These are phyloP conservation scores for Stomatorhinus walkeri DNA, from an alignment of 2,797 vertebrate genomes.

Conservation along the genomic window DNA sequence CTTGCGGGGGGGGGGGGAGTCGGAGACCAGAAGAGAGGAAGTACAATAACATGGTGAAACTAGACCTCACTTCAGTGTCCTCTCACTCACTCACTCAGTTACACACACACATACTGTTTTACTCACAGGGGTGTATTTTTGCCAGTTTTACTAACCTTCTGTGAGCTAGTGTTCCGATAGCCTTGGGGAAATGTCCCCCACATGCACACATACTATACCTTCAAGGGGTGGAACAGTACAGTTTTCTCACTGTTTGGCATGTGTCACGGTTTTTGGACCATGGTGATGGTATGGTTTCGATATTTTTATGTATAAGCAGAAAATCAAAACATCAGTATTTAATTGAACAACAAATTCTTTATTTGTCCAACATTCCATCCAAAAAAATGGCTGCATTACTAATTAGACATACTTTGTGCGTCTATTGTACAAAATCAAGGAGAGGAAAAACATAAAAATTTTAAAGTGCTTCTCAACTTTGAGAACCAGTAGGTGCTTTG, in stretches of 20 bases:
- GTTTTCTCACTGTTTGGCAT: neutral
- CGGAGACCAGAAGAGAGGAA: constrained; percentile 26
- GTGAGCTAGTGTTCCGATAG: neutral
- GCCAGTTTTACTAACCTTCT: neutral
- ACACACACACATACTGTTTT: neutral
- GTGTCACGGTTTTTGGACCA: neutral
- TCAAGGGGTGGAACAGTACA: neutral
- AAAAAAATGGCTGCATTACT: neutral
- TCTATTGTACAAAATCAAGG: neutral
- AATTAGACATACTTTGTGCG: neutral
- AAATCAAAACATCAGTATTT: neutral
- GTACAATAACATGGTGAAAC: neutral
- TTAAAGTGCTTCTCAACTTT: neutral
- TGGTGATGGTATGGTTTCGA: neutral
- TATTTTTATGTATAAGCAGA: neutral
- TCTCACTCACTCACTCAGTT: neutral
- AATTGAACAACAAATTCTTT: neutral
- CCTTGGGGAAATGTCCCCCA: neutral
- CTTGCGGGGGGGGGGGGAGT: neutral
- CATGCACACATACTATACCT: neutral
- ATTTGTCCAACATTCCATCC: neutral
- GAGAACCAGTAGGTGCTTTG: neutral
- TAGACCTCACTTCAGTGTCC: neutral
- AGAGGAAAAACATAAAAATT: neutral
- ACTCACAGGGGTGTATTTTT: neutral